Base-by-base conservation (phyloP, 2,797 vertebrate species). In the Fringilla coelebs region DNA sequence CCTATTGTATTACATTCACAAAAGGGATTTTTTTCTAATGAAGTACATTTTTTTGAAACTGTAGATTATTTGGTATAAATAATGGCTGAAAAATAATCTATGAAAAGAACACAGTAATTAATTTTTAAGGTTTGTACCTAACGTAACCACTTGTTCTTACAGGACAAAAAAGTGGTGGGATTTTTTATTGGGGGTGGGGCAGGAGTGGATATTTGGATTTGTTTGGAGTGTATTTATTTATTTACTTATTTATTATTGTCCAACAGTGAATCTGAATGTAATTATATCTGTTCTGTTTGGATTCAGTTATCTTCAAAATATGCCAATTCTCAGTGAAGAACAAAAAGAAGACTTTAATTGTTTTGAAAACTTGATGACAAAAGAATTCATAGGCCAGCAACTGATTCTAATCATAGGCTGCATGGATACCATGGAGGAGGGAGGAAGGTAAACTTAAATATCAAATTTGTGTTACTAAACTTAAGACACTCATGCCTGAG, bases 311-410 rank as follows among this genome's bases (percentile, higher is more conserved):
- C 90, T 99, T 95, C 98, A 98, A 95, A 97, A 91, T 8, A 97
- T 99, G 90, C 99, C 99, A 49, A 83, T 98, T 89, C 97, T 99
- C 89, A 97, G 86, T 28, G 98, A 99, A 89, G 98, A 99, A 87
- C 97, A 99, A 97, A 99, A 95, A 96, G 98, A 98, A 49, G 98
- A 99, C 96, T 98, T 99, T 75, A 94, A 95, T 83, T 98, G 98
- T 96, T 97, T 99, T 97, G 99, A 98, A 97, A 97, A 98, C 52
- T 98, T 99, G 97, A 99, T 99, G 99, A 99, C 98, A 76, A 99
- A 98, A 95, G 99, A 99, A 97, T 99, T 99, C 92, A 98, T 99
- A 97, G 98, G 98, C 45, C 99, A 99, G 67, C 99, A 99, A 95
- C 97, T 99, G 96, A 98, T 99, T 97, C 97, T 98, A 90, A 98